phyloP scores from a whole-genome alignment of 2,797 vertebrate species.

The Neostethus bicornis region DNA sequence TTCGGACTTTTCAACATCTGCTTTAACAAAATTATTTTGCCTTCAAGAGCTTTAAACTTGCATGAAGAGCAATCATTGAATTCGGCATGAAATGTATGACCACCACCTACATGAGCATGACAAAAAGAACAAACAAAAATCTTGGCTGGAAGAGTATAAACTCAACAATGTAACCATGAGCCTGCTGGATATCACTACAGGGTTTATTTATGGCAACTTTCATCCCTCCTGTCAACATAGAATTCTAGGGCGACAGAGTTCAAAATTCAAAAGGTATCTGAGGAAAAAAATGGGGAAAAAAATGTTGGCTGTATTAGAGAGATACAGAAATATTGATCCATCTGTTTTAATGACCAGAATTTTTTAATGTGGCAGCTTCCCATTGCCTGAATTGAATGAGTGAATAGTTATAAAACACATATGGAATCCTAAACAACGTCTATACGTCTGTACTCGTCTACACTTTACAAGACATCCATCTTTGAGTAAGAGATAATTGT shows the following conservation, averaged over 20 bases:
- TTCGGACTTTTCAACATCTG: neutral
- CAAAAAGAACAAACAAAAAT: neutral
- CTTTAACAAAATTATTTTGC: no score
- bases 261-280: neutral
- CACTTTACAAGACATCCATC: no score
- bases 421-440: neutral
- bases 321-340: no score
- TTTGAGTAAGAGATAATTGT: neutral
- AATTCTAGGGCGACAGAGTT: neutral
- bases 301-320: neutral
- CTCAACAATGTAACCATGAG: neutral
- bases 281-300: neutral
- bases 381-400: no score
- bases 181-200: neutral
- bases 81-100: neutral
- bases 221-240: neutral
- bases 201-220: neutral
- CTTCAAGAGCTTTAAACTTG: neutral
- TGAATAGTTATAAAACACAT: neutral
- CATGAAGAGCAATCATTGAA: neutral
- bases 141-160: neutral
- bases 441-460: no score
- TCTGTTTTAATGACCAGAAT: no score
- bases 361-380: no score
- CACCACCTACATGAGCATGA: neutral